Evolutionary conservation across 2,888 invertebrate genomes (phyloP).

Genomic region (Pristionchus japonicus): DNA sequence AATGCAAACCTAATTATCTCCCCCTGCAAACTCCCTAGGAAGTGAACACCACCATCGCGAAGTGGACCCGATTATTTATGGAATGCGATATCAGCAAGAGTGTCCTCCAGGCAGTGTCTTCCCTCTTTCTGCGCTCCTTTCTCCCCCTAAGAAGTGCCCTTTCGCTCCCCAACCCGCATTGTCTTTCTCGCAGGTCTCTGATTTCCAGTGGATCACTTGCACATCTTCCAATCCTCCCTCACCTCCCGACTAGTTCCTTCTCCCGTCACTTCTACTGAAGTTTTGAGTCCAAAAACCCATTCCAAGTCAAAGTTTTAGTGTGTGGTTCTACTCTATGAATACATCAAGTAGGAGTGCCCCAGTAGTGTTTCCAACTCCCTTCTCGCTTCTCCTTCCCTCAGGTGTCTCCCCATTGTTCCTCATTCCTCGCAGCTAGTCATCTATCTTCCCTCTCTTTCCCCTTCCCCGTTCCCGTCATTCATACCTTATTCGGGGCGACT

Average conservation of each 20-base stretch:
- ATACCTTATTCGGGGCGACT: constrained; percentile 13
- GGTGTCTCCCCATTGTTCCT: constrained; percentile 15
- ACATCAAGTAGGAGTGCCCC: no score
- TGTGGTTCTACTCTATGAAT: no score
- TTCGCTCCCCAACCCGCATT: background rate
- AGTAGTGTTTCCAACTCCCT: background rate
- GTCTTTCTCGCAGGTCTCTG: constrained; percentile 31
- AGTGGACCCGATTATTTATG: constrained; percentile 31
- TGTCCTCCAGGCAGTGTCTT: background rate
- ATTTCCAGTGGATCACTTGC: background rate
- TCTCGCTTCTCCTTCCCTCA: background rate
- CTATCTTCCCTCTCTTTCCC: background rate
- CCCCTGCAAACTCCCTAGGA: background rate
- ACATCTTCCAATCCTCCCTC: background rate
- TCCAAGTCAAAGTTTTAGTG: no score
- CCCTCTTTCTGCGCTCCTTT: background rate
- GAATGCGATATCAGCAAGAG: constrained; percentile 19
- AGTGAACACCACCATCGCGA: constrained; percentile 1
- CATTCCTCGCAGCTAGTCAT: constrained; percentile 9
- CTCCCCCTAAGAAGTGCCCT: background rate
- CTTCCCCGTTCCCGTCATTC: background rate
- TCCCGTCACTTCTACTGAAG: background rate
- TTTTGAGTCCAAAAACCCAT: no score
- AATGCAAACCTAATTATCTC: background rate
- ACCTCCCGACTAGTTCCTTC: background rate